phyloP scores from a whole-genome alignment of 2,113 vertebrate genomes.

The Gopherus evgoodei region DNA sequence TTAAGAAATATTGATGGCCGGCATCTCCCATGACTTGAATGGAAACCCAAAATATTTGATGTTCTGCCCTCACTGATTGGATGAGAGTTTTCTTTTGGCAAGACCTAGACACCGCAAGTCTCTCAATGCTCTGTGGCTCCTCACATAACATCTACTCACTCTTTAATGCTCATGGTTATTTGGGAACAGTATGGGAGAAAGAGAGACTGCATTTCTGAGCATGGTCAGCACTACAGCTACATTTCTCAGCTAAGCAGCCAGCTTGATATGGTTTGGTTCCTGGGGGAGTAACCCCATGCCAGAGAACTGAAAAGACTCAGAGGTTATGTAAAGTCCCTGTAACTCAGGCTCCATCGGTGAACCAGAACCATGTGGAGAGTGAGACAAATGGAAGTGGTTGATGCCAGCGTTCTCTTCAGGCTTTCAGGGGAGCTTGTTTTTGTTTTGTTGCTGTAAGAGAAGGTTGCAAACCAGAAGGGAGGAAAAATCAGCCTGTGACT shows the following conservation, averaged over 20 bases:
- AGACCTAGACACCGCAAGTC: not conserved
- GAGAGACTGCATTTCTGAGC: rapidly evolving
- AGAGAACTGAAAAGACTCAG: not conserved
- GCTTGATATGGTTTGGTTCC: rapidly evolving
- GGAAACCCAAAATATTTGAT: not conserved
- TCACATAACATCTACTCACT: not conserved
- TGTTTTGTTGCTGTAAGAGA: not conserved
- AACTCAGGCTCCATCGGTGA: not conserved
- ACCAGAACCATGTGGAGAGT: not conserved
- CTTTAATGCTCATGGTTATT: not conserved
- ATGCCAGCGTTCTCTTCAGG: not conserved
- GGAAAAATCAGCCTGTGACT: not conserved
- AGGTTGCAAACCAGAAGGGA: not conserved
- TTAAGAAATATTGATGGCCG: not conserved
- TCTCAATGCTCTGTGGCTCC: not conserved
- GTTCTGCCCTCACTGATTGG: not conserved
- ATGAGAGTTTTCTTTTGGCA: not conserved
- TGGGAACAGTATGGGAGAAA: not conserved
- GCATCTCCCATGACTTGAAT: not conserved
- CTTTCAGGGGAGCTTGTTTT: not conserved
- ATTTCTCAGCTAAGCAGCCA: not conserved
- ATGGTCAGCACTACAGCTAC: rapidly evolving
- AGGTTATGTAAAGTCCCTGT: not conserved
- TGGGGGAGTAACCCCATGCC: not conserved
- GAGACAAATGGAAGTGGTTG: not conserved